Base-by-base conservation (phyloP, 2,797 vertebrate species). In the Alosa sapidissima region DNA sequence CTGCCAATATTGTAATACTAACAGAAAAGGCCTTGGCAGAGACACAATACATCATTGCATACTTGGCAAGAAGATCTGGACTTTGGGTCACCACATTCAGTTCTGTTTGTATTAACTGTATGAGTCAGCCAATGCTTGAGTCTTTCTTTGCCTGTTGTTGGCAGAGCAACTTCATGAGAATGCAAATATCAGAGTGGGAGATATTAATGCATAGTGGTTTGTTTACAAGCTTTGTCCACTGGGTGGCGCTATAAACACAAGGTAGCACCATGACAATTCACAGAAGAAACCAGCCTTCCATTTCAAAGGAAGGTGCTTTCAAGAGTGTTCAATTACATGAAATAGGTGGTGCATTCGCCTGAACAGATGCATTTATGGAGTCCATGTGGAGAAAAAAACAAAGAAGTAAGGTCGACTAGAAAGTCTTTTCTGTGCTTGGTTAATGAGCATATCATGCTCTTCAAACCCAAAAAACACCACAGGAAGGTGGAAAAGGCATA, bases 181-280 rank as follows among this genome's bases (percentile, higher is more conserved):
- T 65, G n/a, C 11, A 62, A 28, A 65, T 10, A 28, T 68, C 11
- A 68, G 24, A 28, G 62, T 68, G 28, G 7, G 6, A 16, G 58
- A 28, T 28, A 62, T 28, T 62, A 62, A 24, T 62, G 60, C 60
- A 28, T 2, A 28, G 62, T 65, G 33, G 28, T 28, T 28, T 65
- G 28, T 72, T 84, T 82, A 21, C 89, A 49, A 78, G 83, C 68
- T 86, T 87, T 87, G 81, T 24, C 85, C 89, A 87, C 86, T 45
- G 58, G 84, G 85, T 81, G 90, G 47, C 78, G 85, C 88, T 84
- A 88, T 45, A 84, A 85, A 82, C 86, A 87, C 54, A 86, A 91
- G 85, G 24, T 36, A 65, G 24, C 9, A 28, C 24, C n/a, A 1
- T 24, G 7, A 24, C n/a, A 9, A n/a, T 11, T 9, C 10, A 68